Evolutionary conservation across 1,140 invertebrate species (phyloP).

Genomic region (Pseudomyrmex sp.): DNA sequence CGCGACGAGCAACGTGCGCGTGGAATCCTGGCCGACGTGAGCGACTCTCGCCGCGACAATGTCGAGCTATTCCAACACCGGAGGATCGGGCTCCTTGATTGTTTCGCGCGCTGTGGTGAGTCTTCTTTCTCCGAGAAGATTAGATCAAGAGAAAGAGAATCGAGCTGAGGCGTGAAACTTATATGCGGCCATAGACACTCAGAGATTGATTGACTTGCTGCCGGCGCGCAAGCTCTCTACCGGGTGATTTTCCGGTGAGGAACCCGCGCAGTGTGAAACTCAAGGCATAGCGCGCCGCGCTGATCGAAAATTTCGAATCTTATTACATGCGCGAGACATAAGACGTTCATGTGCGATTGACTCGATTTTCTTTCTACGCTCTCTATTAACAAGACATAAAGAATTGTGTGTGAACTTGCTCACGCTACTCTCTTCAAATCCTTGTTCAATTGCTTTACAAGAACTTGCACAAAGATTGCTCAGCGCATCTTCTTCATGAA

Average conservation of each 20-base stretch:
- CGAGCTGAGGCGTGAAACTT: slow-evolving; percentile 56
- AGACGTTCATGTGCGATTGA: background rate
- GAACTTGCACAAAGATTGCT: background rate
- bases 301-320: background rate
- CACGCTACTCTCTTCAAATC: too few species aligned
- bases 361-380: slow-evolving; percentile 41
- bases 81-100: slow-evolving; percentile 81
- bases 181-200: slow-evolving; percentile 27
- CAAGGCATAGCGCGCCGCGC: background rate
- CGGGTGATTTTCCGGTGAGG: slow-evolving; percentile 7
- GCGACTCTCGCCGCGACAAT: slow-evolving; percentile 79
- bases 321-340: background rate
- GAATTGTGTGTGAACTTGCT: too few species aligned
- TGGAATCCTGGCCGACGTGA: slow-evolving; percentile 86
- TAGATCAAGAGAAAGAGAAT: slow-evolving; percentile 55
- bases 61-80: slow-evolving; percentile 79
- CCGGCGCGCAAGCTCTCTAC: background rate
- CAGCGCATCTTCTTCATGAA: too few species aligned
- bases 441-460: too few species aligned
- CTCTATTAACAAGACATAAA: background rate
- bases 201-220: slow-evolving; percentile 49
- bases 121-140: slow-evolving; percentile 64
- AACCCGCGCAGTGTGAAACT: background rate
- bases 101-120: slow-evolving; percentile 82
- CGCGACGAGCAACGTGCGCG: slow-evolving; percentile 83